Conservation (phyloP, 2,888 invertebrate genomes). For the Drosophila paracracens region DNA sequence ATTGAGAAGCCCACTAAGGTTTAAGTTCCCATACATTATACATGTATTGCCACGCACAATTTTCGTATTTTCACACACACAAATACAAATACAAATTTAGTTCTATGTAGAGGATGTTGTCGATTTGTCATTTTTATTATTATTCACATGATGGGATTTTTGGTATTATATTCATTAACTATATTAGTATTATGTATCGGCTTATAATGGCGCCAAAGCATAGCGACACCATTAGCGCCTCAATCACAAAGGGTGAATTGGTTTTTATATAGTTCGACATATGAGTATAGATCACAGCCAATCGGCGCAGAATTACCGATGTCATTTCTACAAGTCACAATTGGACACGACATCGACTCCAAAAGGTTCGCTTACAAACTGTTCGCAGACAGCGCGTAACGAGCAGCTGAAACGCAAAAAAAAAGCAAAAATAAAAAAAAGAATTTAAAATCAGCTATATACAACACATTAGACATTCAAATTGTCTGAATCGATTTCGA, state of each 20-base stretch:
- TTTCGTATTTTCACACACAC: constrained; percentile 40
- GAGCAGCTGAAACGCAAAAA: constrained; percentile 31
- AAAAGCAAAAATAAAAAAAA: background rate
- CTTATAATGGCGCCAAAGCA: constrained; percentile 80
- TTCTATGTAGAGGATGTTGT: constrained; percentile 42
- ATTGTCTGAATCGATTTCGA: constrained; percentile 20
- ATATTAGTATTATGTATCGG: constrained; percentile 71
- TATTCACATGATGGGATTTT: constrained; percentile 24
- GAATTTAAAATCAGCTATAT: constrained; percentile 21
- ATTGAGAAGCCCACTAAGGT: constrained; percentile 87
- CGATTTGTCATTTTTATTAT: constrained; percentile 24
- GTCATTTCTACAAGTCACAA: constrained; percentile 57
- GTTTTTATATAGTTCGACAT: constrained; percentile 77
- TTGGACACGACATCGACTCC: constrained; percentile 37
- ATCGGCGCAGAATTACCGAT: constrained; percentile 59
- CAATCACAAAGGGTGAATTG: constrained; percentile 80
- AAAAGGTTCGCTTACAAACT: constrained; percentile 52
- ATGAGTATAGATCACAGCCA: constrained; percentile 63
- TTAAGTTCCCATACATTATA: constrained; percentile 43
- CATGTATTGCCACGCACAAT: constrained; percentile 9
- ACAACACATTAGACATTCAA: constrained; percentile 46
- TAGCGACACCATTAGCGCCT: constrained; percentile 76
- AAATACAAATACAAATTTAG: constrained; percentile 60
- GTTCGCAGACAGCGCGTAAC: constrained; percentile 23
- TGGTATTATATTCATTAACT: constrained; percentile 7